Evolutionary conservation across 2,113 vertebrate genomes (phyloP), one percentile per base, ranked within the genome.

Genomic region (Rana temporaria): DNA sequence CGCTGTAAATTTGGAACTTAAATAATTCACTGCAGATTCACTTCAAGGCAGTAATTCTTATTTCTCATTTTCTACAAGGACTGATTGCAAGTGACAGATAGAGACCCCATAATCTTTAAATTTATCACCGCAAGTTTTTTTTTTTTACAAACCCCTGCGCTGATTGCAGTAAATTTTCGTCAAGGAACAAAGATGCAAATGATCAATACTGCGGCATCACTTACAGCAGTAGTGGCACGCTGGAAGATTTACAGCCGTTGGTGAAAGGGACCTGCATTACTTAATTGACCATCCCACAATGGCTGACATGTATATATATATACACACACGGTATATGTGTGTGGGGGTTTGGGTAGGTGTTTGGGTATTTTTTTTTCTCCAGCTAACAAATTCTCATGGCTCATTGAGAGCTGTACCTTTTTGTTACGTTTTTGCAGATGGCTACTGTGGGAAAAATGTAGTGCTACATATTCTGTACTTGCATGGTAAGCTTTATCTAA

Each of bases 51-150:
- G n/a, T 78, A 75, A 87, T 85, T 64, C 7, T 87, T 88, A 84
- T 85, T 90, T 88, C 86, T 85, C 88, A 77, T 86, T 88, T 88
- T 86, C 85, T 82, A 6, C 78, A 38, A 48, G 86, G 82, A 84
- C 86, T 72, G 81, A 78, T 86, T 73, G 14, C 78, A 86, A 73
- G 74, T 30, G 48, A 11, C 85, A 81, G 79, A 88, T 85, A 71
- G 16, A 0, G 0, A 69, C 79, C 53, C 81, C 0, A 0, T 57
- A 84, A 85, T 72, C 86, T 72, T 72, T 70, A 82, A 64, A 86
- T 87, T 87, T 87, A 85, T 88, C 84, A 79, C 24, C 15, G 1
- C 0, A 1, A 20, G 56, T 30, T 24, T 82, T 82, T 82, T 73
- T 60, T 60, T 73, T 88, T 87, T 80, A 34, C 79, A 60, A 66